These are phyloP conservation scores for Arctocebus calabarensis DNA, from an alignment of 2,797 vertebrate genomes.

Conservation along the genomic window DNA sequence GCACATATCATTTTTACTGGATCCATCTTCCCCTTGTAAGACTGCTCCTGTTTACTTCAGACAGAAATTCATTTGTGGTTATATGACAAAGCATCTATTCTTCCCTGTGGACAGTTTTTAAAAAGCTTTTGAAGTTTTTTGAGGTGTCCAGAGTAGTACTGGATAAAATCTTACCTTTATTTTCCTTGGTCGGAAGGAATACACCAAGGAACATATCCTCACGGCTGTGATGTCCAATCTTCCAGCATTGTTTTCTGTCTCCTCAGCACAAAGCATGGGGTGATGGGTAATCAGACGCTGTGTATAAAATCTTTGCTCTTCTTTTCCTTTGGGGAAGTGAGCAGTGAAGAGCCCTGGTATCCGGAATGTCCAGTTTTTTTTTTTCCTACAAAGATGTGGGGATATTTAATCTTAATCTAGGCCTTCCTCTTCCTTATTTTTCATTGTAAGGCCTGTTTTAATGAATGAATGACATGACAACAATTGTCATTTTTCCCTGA, in stretches of 20 bases:
- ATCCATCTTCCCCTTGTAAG: neutral
- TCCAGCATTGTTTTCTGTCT: neutral
- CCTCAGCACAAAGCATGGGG: neutral
- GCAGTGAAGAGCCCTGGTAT: neutral
- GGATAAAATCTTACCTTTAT: conserved; percentile 52
- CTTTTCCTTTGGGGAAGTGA: neutral
- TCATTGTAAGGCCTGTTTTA: neutral
- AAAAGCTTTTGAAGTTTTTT: conserved; percentile 56
- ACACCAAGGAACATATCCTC: neutral
- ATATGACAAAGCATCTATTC: conserved; percentile 49
- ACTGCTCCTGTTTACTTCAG: conserved; percentile 37
- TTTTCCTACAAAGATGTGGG: neutral
- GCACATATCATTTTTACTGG: neutral
- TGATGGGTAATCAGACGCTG: neutral
- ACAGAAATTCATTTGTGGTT: conserved; percentile 43
- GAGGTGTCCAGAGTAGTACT: conserved; percentile 38
- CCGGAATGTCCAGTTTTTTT: neutral
- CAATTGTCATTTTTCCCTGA: neutral
- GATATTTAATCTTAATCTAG: neutral
- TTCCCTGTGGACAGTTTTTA: conserved; percentile 48
- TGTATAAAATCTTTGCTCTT: neutral
- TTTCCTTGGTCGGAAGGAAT: conserved; percentile 13
- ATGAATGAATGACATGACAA: neutral
- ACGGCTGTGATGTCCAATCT: neutral
- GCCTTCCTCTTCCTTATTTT: neutral